Conservation (phyloP, 2,888 invertebrate species). For the Tinea pellionella region DNA sequence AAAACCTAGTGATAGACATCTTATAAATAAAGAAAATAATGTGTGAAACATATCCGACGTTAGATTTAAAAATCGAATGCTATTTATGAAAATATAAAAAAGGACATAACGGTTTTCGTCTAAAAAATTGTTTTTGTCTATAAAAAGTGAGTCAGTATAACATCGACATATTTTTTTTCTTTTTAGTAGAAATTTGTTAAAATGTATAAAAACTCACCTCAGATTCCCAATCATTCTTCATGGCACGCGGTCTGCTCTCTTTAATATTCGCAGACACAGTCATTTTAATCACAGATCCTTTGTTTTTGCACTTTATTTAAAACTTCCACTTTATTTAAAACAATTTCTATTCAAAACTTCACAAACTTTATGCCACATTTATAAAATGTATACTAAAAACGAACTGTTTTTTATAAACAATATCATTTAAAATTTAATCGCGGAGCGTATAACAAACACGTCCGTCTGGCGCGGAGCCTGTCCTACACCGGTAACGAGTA, state of each 20-base stretch:
- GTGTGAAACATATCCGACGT: no score
- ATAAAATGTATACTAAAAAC: not conserved
- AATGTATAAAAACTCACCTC: slow-evolving; percentile 39
- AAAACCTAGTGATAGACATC: no score
- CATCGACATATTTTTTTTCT: no score
- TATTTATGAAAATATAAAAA: no score
- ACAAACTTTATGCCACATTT: slow-evolving; percentile 25
- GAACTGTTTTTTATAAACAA: slow-evolving; percentile 40
- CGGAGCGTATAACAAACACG: not conserved
- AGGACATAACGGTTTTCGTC: no score
- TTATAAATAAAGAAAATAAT: no score
- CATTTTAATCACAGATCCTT: slow-evolving; percentile 34
- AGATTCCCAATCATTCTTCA: slow-evolving; percentile 59
- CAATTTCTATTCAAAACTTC: slow-evolving; percentile 23
- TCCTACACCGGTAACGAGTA: slow-evolving; percentile 45
- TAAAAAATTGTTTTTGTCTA: no score
- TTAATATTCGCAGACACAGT: slow-evolving; percentile 61
- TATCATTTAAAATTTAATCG: slow-evolving; percentile 18
- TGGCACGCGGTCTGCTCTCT: slow-evolving; percentile 53
- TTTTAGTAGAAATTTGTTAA: no score
- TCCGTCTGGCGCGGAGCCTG: slow-evolving; percentile 20
- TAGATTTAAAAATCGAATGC: no score
- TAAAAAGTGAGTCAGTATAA: no score
- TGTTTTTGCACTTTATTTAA: slow-evolving; percentile 20
- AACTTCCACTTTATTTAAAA: slow-evolving; percentile 20